Percentiles rank a stretch among this genome's conserved stretches.
phyloP scores from a whole-genome alignment of 1,140 invertebrate species.

The Probaryconus sp. region DNA sequence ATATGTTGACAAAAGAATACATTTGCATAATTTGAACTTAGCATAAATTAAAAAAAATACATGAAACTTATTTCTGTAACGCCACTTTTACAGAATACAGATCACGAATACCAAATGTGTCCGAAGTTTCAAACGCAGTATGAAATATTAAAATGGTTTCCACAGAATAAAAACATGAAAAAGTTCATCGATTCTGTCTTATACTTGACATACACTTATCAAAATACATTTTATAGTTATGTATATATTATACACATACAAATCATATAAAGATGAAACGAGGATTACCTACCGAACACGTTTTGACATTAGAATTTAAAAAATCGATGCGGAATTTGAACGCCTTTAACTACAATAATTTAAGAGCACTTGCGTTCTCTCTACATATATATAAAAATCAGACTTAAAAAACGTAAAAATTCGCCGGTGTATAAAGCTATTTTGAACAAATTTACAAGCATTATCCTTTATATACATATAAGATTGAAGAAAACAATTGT shows the following conservation, averaged over 20 bases:
- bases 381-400: too few species aligned
- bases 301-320: conserved; percentile 8
- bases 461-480: too few species aligned
- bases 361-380: conserved; percentile 6
- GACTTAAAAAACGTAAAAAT: too few species aligned
- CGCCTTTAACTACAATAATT: conserved; percentile 23
- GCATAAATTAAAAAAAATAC: too few species aligned
- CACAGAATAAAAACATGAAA: conserved; percentile 19
- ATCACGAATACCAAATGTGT: not conserved
- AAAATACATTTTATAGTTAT: conserved; percentile 34
- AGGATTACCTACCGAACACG: conserved; percentile 11
- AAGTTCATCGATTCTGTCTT: conserved; percentile 18
- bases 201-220: conserved; percentile 33
- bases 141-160: not conserved
- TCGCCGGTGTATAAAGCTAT: too few species aligned
- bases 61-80: too few species aligned
- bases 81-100: too few species aligned
- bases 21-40: not conserved
- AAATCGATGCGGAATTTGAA: conserved; percentile 11
- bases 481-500: too few species aligned
- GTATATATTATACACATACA: conserved; percentile 24
- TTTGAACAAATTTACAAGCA: too few species aligned
- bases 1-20: not conserved
- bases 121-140: not conserved
- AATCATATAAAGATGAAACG: conserved; percentile 22